Percentiles rank a stretch among this genome's conserved stretches.
Conservation (phyloP, 2,113 vertebrate species). For the Balaeniceps rex region DNA sequence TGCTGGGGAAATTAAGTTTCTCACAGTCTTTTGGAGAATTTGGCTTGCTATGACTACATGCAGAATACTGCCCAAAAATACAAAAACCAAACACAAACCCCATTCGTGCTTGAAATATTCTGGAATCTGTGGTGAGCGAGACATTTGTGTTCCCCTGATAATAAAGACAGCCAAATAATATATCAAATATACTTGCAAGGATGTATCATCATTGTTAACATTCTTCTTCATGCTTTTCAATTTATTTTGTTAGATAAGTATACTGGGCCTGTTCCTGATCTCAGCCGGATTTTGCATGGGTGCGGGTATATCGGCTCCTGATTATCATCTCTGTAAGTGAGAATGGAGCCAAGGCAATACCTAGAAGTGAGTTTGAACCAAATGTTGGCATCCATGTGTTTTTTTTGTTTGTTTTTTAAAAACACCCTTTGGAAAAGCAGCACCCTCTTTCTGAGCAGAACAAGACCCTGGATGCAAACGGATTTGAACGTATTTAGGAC, state of each 20-base stretch:
- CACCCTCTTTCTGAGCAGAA: neutral
- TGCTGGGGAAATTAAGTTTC: slow-evolving; percentile 44
- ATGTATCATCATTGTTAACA: neutral
- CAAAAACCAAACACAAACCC: neutral
- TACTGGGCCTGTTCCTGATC: neutral
- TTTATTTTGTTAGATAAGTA: neutral
- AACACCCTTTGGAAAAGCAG: neutral
- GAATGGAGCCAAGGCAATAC: neutral
- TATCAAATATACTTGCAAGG: slow-evolving; percentile 8
- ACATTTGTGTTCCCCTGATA: slow-evolving; percentile 17
- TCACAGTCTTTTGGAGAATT: slow-evolving; percentile 51
- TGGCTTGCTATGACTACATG: slow-evolving; percentile 20
- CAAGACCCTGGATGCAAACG: neutral
- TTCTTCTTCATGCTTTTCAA: slow-evolving; percentile 26
- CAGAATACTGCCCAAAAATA: neutral
- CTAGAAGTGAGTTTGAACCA: neutral
- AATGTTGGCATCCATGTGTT: neutral
- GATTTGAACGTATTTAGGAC: neutral
- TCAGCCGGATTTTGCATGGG: neutral
- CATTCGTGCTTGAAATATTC: neutral
- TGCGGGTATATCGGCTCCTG: neutral
- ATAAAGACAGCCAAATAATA: neutral
- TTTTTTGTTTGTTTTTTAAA: neutral
- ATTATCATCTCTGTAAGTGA: neutral
- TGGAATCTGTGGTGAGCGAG: neutral